These are phyloP conservation scores for Hesperophylax magnus DNA, from an alignment of 1,140 invertebrate genomes.

Conservation along the genomic window DNA sequence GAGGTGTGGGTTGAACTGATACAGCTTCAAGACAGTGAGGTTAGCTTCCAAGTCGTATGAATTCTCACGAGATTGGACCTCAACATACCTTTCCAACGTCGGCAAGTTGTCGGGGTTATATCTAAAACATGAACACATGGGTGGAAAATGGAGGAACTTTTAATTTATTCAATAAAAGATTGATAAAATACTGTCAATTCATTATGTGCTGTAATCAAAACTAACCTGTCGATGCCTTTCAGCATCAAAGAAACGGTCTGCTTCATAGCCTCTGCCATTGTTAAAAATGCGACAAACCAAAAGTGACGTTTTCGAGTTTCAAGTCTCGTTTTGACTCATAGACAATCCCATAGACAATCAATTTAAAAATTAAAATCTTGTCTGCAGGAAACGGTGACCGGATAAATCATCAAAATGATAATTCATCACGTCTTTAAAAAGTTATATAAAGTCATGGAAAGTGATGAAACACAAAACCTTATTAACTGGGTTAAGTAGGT, in stretches of 20 bases:
- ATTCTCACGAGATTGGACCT: constrained; percentile 93
- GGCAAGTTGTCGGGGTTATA: constrained; percentile 68
- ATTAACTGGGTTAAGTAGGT: too few species aligned
- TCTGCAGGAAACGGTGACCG: too few species aligned
- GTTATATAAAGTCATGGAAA: too few species aligned
- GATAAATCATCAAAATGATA: too few species aligned
- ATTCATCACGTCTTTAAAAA: too few species aligned
- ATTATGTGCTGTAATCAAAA: not conserved
- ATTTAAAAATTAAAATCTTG: not conserved
- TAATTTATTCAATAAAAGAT: constrained; percentile 3
- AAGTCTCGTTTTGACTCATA: not conserved
- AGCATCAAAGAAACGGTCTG: constrained; percentile 81
- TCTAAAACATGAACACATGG: constrained; percentile 47
- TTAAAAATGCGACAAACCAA: not conserved
- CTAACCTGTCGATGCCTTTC: constrained; percentile 85
- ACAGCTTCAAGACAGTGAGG: constrained; percentile 90
- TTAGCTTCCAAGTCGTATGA: constrained; percentile 97
- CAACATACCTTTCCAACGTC: constrained; percentile 92
- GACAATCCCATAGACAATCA: not conserved
- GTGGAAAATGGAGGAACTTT: not conserved
- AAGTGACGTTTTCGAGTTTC: not conserved
- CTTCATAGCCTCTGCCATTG: constrained; percentile 83
- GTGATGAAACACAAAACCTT: too few species aligned
- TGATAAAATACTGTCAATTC: too few species aligned
- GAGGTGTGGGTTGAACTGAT: constrained; percentile 94